Conservation (phyloP, 2,888 invertebrate genomes). For the Hydroisotoma schaefferi region DNA sequence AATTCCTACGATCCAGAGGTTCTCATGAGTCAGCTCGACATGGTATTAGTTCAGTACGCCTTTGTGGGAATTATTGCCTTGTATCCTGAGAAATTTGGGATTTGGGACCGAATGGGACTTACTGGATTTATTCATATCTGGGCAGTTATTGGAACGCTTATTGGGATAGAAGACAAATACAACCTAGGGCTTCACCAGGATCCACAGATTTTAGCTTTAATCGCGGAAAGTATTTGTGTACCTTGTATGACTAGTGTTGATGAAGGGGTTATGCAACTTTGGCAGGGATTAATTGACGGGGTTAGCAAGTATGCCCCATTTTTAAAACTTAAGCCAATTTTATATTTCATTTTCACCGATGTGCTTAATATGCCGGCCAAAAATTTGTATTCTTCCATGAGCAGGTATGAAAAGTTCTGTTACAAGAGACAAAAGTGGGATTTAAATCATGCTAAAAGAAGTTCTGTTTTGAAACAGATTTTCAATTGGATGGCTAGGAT, state of each 20-base stretch:
- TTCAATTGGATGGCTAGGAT: background rate
- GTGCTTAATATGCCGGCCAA: slow-evolving; percentile 5
- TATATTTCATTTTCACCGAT: slow-evolving; percentile 10
- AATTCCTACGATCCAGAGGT: slow-evolving; percentile 16
- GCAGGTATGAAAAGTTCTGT: slow-evolving; percentile 2
- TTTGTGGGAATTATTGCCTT: slow-evolving; percentile 24
- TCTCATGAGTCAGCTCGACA: slow-evolving; percentile 23
- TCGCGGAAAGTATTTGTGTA: slow-evolving; percentile 15
- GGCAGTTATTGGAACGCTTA: slow-evolving; percentile 19
- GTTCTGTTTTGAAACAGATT: background rate
- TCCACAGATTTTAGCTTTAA: slow-evolving; percentile 2
- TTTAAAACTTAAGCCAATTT: slow-evolving; percentile 10
- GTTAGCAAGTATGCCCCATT: slow-evolving; percentile 5
- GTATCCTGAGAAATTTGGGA: slow-evolving; percentile 17
- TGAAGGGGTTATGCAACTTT: slow-evolving; percentile 12
- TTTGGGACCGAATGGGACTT: slow-evolving; percentile 17
- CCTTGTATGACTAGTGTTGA: slow-evolving; percentile 11
- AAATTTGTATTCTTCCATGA: background rate
- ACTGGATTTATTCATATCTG: slow-evolving; percentile 27
- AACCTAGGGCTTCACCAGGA: slow-evolving; percentile 8
- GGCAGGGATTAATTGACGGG: slow-evolving; percentile 16
- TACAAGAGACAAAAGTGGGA: slow-evolving; percentile 5
- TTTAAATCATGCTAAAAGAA: slow-evolving; percentile 7
- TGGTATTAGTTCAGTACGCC: slow-evolving; percentile 22
- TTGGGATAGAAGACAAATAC: slow-evolving; percentile 20